Evolutionary conservation across 2,113 vertebrate species (phyloP), one percentile per base, ranked within the genome.

Genomic region (Enhydra lutris): DNA sequence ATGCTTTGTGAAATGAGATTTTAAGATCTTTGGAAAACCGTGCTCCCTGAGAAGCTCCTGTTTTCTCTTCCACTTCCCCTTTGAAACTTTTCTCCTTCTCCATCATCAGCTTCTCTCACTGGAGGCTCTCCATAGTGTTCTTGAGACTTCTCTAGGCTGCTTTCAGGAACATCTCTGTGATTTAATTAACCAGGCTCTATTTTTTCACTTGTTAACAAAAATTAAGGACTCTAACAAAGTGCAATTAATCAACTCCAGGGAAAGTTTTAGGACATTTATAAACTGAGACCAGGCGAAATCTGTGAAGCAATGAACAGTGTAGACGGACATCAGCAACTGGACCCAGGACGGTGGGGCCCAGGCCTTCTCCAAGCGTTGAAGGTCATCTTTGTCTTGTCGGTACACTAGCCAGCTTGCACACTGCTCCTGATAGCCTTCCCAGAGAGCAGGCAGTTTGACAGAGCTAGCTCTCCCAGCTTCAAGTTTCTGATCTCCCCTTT

Each of bases 1-100:
- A 96, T 61, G 91, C 23, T 97, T 96, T 98, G 82, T 67, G 85
- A 95, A 98, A 76, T 71, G 21, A 13, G 39, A 61, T 89, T 95
- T 92, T 94, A 95, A 82, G 91, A 84, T 95, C 94, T 95, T 42
- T 82, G 50, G 91, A 61, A 96, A 96, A 90, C 73, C 15, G 47
- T 0, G 20, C 50, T 89, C 39, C 79, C 96, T 20, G 36, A 94
- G 69, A 18, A 94, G 45, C 45, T 65, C 78, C 20, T 29, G 31
- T 69, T 61, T 69, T 36, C 24, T 29, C 34, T 31, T 36, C 39
- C 13, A 2, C 29, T 67, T 31, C 31, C 47, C 73, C 4, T 57
- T 63, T 11, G 29, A 59, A 57, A 65, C 18, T 79, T 63, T 26
- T 31, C 26, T 36, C 20, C 7, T 57, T 34, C 24, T 57, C 69